Percentiles rank a stretch among this genome's conserved stretches.
Conservation (phyloP, 2,888 invertebrate genomes). For the Lymantria monacha region DNA sequence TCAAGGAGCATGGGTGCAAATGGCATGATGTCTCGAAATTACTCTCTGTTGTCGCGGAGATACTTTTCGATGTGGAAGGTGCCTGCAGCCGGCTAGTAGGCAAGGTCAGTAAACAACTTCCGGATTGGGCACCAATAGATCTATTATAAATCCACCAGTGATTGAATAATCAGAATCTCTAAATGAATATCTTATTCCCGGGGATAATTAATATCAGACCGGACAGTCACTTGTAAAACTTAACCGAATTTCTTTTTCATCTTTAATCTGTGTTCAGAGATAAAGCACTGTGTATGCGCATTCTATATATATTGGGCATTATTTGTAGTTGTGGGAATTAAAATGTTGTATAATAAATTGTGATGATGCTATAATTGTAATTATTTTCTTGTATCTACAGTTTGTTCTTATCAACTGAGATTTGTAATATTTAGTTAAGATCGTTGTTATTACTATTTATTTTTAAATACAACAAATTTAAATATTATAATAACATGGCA, state of each 20-base stretch:
- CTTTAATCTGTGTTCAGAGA: no score
- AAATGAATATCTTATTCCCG: no score
- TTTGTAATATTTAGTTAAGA: not conserved
- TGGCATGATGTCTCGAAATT: constrained; percentile 77
- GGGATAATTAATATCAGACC: no score
- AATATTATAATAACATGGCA: not conserved
- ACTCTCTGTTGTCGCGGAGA: constrained; percentile 67
- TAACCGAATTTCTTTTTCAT: no score
- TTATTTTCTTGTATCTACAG: not conserved
- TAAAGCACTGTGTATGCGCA: no score
- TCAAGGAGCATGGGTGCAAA: constrained; percentile 75
- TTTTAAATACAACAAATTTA: not conserved
- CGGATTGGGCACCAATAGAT: constrained; percentile 3
- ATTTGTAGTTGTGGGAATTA: not conserved
- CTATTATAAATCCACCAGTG: not conserved
- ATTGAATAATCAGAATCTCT: no score
- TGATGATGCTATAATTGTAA: not conserved
- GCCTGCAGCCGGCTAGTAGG: constrained; percentile 64
- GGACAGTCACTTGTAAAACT: no score
- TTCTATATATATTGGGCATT: not conserved
- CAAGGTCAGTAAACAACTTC: constrained; percentile 64
- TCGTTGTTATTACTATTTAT: not conserved
- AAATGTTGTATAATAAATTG: not conserved
- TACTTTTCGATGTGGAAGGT: constrained; percentile 74
- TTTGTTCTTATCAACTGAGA: not conserved